Base-by-base conservation (phyloP, 2,888 invertebrate species). In the Eupithecia pulchellata region DNA sequence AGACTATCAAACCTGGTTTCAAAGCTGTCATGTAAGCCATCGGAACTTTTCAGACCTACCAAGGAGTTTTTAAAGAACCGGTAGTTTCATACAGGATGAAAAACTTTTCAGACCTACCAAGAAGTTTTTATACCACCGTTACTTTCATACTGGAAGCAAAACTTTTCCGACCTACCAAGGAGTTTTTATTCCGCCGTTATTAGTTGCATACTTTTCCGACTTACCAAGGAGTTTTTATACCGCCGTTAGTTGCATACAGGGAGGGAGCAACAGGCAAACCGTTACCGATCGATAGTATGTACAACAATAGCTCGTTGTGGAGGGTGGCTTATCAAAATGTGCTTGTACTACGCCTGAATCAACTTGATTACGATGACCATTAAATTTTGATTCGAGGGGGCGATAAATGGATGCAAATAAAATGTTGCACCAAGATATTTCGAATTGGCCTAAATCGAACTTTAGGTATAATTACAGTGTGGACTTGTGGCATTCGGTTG, bases 231-330 rank as follows among this genome's bases (percentile, higher is more conserved):
- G 47, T 47, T 47, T 47, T 47, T 47, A 47, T 47, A n/a, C 39
- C 25, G 20, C 42, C 36, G 29, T 61, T 61, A 25, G 58, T 64
- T 57, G 63, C 68, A 71, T 61, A 20, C 63, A 58, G 30, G 57
- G 36, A 52, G 52, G 52, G 52, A 25, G 52, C 25, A 25, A 52
- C 47, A 25, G 52, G 36, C 27, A 64, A 64, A 57, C 72, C 69
- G 72, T 73, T 73, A 73, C 55, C 69, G 69, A 69, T 73, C 72
- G 69, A 73, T 73, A 39, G n/a, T 36, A n/a, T n/a, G n/a, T n/a
- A 66, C 65, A 29, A 52, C 57, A 62, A 58, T 29, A 27, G 42
- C 17, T 34, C 61, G 8, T 17, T 55, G 32, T 61, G 47, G 64
- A 64, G 68, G 71, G 71, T 55, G 71, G 57, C 36, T 32, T 64